A percentile compares a stretch with the other conserved stretches of the same genome.
These are phyloP conservation scores for Hycleus phaleratus DNA, from an alignment of 1,140 invertebrate species.

Conservation along the genomic window DNA sequence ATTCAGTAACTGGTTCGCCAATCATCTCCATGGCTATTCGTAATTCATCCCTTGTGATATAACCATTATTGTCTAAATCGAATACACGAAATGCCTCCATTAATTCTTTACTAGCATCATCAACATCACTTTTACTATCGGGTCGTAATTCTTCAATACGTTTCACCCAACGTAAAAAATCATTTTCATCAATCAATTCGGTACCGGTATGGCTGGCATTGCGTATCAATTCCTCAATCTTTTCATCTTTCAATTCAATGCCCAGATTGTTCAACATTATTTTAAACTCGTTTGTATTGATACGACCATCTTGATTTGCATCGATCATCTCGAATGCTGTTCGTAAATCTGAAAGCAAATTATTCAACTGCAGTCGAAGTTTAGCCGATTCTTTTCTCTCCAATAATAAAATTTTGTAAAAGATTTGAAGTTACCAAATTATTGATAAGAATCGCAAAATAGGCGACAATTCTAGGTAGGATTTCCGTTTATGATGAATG, in stretches of 20 bases:
- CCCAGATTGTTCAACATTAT: slow-evolving; percentile 67
- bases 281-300: slow-evolving; percentile 63
- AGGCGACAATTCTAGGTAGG: no score
- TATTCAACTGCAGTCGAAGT: no score
- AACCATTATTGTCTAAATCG: slow-evolving; percentile 68
- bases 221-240: slow-evolving; percentile 59
- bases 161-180: slow-evolving; percentile 63
- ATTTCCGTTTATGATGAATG: no score
- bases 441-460: no score
- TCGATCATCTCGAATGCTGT: slow-evolving; percentile 67
- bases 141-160: slow-evolving; percentile 58
- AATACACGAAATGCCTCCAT: slow-evolving; percentile 71
- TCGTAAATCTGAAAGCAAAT: slow-evolving; percentile 52
- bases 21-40: slow-evolving; percentile 69
- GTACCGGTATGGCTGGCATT: slow-evolving; percentile 60
- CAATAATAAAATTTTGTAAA: no score
- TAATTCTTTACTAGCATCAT: slow-evolving; percentile 61
- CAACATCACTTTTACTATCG: slow-evolving; percentile 50
- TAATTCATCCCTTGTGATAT: slow-evolving; percentile 67
- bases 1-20: slow-evolving; percentile 63
- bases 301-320: slow-evolving; percentile 62
- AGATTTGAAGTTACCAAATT: no score
- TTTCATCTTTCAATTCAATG: slow-evolving; percentile 61
- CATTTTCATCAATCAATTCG: slow-evolving; percentile 58
- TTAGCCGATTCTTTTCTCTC: no score